These are phyloP conservation scores for Lasioglossum baleicum DNA, from an alignment of 1,140 invertebrate species.

Conservation along the genomic window DNA sequence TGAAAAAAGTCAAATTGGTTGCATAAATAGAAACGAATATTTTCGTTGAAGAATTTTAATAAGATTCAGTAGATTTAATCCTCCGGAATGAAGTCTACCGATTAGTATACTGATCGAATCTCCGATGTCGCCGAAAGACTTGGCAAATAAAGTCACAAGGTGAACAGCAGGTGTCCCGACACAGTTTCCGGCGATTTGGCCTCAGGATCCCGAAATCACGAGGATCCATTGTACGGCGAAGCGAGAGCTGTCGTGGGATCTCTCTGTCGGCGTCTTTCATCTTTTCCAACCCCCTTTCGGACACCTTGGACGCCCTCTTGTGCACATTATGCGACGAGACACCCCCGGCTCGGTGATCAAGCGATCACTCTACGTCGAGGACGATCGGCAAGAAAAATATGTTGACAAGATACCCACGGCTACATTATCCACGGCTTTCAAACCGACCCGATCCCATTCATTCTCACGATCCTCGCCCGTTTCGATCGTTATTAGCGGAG, in stretches of 20 bases:
- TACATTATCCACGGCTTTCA: slow-evolving; percentile 14
- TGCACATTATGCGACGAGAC: slow-evolving; percentile 52
- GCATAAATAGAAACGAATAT: too few species aligned
- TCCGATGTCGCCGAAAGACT: slow-evolving; percentile 13
- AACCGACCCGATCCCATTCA: not conserved
- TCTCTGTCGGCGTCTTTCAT: slow-evolving; percentile 75
- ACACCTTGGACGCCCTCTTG: slow-evolving; percentile 53
- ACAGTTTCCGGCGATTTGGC: slow-evolving; percentile 64
- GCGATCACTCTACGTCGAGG: slow-evolving; percentile 14
- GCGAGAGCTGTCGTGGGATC: slow-evolving; percentile 71
- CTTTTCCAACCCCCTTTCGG: slow-evolving; percentile 64
- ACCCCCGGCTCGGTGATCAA: slow-evolving; percentile 32
- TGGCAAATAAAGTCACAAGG: slow-evolving; percentile 78
- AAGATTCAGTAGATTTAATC: too few species aligned
- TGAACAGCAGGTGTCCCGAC: slow-evolving; percentile 73
- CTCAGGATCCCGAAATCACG: slow-evolving; percentile 64
- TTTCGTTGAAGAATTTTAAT: too few species aligned
- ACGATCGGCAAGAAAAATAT: slow-evolving; percentile 44
- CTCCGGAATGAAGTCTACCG: too few species aligned
- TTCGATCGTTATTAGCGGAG: not conserved
- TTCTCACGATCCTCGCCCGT: not conserved
- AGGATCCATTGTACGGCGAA: slow-evolving; percentile 67
- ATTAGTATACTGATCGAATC: too few species aligned
- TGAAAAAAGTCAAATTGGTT: too few species aligned
- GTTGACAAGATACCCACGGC: slow-evolving; percentile 31